Base-by-base conservation (phyloP, 2,113 vertebrate genomes). In the Ammodytes marinus region DNA sequence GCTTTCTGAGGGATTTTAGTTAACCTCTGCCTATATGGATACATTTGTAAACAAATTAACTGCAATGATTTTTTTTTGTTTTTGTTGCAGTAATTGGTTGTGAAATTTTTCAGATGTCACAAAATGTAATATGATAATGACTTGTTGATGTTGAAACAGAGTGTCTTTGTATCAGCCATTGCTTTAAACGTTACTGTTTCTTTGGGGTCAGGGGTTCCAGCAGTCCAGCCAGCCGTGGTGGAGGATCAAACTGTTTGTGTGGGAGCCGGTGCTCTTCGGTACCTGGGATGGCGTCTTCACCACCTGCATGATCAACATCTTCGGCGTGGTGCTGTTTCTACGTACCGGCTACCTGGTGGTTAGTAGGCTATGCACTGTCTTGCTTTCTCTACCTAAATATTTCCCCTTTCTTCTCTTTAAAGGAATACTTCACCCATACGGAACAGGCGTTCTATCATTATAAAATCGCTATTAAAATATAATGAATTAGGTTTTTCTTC, bases 241-340 rank as follows among this genome's bases (percentile, higher is more conserved):
- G 98, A 98, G 96, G 94, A 97, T 96, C 85, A 96, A 97, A 71
- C 80, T 99, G 59, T 99, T 98, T 27, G 94, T 99, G 4, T 98
- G 98, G 98, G 97, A 99, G 85, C 97, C 98, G 0, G 97, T 99
- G 80, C 96, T 99, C 50, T 99, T 99, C 43, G 98, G 98, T 37
- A 99, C 97, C 0, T 99, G 98, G 98, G 98, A 99, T 57, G 98
- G 98, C 0, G 97, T 99, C 76, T 99, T 99, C 86, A 99, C 98
- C 3, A 98, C 98, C 73, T 99, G 98, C 89, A 98, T 99, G 97
- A 99, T 99, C 95, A 99, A 99, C 90, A 99, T 99, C 85, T 99
- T 99, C 77, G 98, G 98, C 35, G 98, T 99, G 19, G 97, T 99
- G 75, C 96, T 99, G 49, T 99, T 99, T 86, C 92, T 99, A 65